Evolutionary conservation across 2,797 vertebrate species (phyloP).

Genomic region (Poeciliopsis gracilis): DNA sequence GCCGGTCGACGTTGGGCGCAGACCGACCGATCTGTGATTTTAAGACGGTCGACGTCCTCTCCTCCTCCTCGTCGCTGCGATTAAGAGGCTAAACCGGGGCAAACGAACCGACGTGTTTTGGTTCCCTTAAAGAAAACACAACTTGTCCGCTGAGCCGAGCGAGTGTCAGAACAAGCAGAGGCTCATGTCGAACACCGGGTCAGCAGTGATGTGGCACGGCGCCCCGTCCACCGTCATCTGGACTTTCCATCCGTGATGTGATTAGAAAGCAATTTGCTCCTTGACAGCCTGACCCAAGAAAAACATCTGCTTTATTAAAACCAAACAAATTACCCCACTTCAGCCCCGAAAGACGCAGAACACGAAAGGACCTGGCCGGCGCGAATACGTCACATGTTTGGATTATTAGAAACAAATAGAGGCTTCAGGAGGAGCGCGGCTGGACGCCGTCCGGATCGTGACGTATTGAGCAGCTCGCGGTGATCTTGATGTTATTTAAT

Average conservation of each 20-base stretch:
- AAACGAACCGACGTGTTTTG: constrained; percentile 77
- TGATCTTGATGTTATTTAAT: constrained; percentile 35
- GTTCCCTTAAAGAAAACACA: constrained; percentile 75
- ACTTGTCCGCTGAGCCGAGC: constrained; percentile 29
- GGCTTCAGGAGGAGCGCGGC: constrained; percentile 26
- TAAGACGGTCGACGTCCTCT: constrained; percentile 15
- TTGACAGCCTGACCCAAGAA: constrained; percentile 71
- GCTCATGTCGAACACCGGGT: constrained; percentile 29
- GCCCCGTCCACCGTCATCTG: constrained; percentile 53
- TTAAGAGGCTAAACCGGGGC: constrained; percentile 54
- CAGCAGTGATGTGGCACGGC: constrained; percentile 31
- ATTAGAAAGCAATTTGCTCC: constrained; percentile 78
- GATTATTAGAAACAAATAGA: constrained; percentile 61
- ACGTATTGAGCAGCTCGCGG: constrained; percentile 2
- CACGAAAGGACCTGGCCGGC: constrained; percentile 16
- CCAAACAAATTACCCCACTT: constrained; percentile 76
- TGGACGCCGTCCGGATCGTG: constrained; percentile 35
- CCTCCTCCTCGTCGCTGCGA: constrained; percentile 47
- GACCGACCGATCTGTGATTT: constrained; percentile 31
- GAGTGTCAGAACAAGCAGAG: constrained; percentile 11
- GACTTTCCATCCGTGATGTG: constrained; percentile 71
- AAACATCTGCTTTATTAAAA: constrained; percentile 78
- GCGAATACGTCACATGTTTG: constrained; percentile 55
- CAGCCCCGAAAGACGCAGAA: constrained; percentile 50
- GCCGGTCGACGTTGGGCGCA: constrained; percentile 38